These are phyloP conservation scores for Octodon degus DNA, from an alignment of 2,113 vertebrate species.

Conservation along the genomic window DNA sequence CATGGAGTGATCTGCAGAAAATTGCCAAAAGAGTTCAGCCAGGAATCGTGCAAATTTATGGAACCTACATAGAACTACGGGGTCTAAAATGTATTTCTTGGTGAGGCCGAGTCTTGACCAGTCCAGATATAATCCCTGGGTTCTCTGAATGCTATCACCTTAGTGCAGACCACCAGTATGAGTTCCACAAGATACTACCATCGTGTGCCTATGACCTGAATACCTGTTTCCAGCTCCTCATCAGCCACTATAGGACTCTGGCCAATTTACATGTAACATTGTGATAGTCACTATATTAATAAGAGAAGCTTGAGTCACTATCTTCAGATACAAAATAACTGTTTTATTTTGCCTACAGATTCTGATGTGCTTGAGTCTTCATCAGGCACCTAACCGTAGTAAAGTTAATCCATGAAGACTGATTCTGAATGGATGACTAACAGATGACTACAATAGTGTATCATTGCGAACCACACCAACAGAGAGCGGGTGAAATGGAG, in stretches of 20 bases:
- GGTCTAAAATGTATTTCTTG: not conserved
- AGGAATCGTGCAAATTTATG: not conserved
- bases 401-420: constrained; percentile 25
- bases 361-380: not conserved
- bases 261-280: not conserved
- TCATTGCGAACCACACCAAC: not conserved
- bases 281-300: not conserved
- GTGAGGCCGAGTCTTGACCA: not conserved
- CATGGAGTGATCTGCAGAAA: not conserved
- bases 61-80: not conserved
- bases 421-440: not conserved
- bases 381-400: not conserved
- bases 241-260: not conserved
- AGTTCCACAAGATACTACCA: not conserved
- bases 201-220: not conserved
- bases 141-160: not conserved
- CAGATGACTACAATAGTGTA: not conserved
- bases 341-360: constrained; percentile 18
- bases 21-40: not conserved
- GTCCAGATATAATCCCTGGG: not conserved
- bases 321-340: not conserved
- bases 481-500: constrained; percentile 7
- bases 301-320: not conserved
- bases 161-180: not conserved
- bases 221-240: not conserved